Conservation (phyloP, 1,140 invertebrate species). For the Hesperophylax magnus region DNA sequence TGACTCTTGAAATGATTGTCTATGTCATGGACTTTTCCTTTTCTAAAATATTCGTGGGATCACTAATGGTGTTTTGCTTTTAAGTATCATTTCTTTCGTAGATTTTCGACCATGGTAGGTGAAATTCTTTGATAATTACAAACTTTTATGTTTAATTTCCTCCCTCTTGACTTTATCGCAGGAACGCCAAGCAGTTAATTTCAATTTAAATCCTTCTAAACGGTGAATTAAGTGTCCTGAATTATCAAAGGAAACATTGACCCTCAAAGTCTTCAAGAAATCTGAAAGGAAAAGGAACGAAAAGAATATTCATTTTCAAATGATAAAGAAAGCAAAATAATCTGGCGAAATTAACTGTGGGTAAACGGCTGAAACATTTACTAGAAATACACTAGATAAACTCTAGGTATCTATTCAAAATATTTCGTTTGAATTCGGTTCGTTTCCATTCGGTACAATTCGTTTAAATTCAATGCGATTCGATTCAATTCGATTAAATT, state of each 20-base stretch:
- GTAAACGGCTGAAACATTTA: no score
- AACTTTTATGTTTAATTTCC: no score
- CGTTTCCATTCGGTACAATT: neutral
- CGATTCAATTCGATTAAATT: neutral
- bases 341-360: neutral
- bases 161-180: neutral
- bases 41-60: no score
- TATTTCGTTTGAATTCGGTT: neutral
- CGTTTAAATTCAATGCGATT: neutral
- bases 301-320: neutral
- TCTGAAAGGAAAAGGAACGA: neutral
- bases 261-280: neutral
- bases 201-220: conserved; percentile 3
- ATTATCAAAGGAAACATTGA: conserved; percentile 3
- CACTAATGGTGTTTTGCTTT: no score
- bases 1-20: no score
- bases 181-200: neutral
- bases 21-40: no score
- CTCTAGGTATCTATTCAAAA: neutral
- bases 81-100: no score
- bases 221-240: neutral
- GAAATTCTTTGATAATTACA: no score
- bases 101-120: no score
- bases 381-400: no score
- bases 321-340: conserved; percentile 5